Base-by-base conservation (phyloP, 2,797 vertebrate species). In the Pangasius djambal region DNA sequence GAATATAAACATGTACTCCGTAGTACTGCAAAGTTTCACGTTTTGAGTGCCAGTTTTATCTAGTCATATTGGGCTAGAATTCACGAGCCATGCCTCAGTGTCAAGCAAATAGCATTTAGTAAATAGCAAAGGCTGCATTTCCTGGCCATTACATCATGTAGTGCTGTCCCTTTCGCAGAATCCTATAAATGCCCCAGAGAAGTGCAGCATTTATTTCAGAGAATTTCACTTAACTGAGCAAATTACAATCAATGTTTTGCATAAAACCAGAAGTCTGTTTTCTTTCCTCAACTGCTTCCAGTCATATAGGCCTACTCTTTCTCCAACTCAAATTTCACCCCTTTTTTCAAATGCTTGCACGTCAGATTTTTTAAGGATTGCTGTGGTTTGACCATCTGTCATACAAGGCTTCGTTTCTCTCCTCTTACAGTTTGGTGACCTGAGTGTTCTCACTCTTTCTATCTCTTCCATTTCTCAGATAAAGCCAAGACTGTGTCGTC, bases 321-420 rank as follows among this genome's bases (percentile, higher is more conserved):
- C 81, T 89, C 44, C 20, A 6, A 12, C 48, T 77, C 37, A 2
- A 22, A 65, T 78, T 44, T 40, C 9, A 44, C 40, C 59, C 63
- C 59, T 9, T 5, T 83, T 40, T 86, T 37, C 31, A 86, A 85
- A 65, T 44, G 59, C 50, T 87, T 83, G 48, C 82, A 69, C 65
- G 87, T 87, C 74, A 88, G 87, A 72, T 87, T 50, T 88, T 87
- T 63, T 61, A 88, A 40, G 40, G 74, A 75, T 88, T 85, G 89
- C 82, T 65, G 72, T 18, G 10, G 81, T 67, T 67, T 82, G 83
- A 78, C 82, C 88, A 92, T 88, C 89, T 92, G 91, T 55, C 70
- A 72, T 28, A 75, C 79, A 85, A 44, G 78, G 61, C 59, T 88
- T 57, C 16, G 7, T 18, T 82, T 57, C 55, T 50, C 69, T 87